These are phyloP conservation scores for Glandiceps talaboti DNA, from an alignment of 53 echinoderm and acorn worm genomes.

Conservation along the genomic window DNA sequence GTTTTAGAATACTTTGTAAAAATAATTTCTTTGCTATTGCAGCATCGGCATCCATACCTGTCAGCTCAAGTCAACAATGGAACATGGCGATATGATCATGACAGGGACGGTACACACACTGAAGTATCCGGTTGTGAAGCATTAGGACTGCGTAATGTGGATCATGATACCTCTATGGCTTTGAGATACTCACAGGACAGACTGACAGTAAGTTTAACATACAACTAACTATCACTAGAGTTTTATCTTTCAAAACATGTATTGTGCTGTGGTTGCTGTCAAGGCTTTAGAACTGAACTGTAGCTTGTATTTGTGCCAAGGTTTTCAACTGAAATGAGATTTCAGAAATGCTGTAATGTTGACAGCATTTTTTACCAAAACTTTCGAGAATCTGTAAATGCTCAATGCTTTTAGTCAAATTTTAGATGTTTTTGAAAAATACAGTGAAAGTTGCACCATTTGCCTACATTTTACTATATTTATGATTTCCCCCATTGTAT, in stretches of 20 bases:
- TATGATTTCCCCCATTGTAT: no score
- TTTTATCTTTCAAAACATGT: not conserved
- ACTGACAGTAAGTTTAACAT: conserved; percentile 55
- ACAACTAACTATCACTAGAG: no score
- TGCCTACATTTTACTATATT: no score
- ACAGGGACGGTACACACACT: conserved; percentile 95
- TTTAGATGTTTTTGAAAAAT: no score
- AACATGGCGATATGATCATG: conserved; percentile 87
- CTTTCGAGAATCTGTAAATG: no score
- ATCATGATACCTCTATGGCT: conserved; percentile 79
- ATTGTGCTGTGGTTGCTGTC: not conserved
- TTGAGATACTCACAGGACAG: conserved; percentile 66
- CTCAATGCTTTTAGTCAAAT: no score
- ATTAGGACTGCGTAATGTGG: conserved; percentile 68
- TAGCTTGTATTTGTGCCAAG: not conserved
- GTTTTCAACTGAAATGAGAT: no score
- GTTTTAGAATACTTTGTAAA: no score
- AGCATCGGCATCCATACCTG: conserved; percentile 98
- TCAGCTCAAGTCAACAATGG: conserved; percentile 98
- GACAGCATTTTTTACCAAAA: no score
- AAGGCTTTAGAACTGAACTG: not conserved
- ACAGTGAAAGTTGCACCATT: no score
- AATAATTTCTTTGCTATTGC: no score
- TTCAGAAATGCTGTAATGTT: no score
- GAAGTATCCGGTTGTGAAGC: conserved; percentile 86